These are phyloP conservation scores for Corvus hawaiiensis DNA, from an alignment of 2,113 vertebrate species.

Conservation along the genomic window DNA sequence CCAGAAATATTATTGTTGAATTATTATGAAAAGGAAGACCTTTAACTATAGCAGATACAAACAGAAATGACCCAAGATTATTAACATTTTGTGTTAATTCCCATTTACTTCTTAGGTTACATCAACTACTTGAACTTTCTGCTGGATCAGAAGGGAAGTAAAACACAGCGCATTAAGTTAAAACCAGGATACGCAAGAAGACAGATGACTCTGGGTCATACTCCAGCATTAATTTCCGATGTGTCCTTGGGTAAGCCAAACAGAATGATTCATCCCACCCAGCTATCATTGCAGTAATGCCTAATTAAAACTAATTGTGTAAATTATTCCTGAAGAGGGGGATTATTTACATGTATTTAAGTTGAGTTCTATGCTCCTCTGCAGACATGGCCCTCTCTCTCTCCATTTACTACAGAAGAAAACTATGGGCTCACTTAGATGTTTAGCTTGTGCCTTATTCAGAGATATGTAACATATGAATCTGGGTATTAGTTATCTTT, in stretches of 20 bases:
- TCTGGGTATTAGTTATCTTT: not conserved
- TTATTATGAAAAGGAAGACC: not conserved
- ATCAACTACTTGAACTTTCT: not conserved
- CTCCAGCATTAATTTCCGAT: not conserved
- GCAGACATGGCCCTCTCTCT: not conserved
- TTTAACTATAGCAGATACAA: not conserved
- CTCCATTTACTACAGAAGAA: not conserved
- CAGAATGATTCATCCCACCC: not conserved
- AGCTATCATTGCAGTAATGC: not conserved
- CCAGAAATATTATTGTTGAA: not conserved
- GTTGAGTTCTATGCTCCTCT: not conserved
- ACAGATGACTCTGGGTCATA: not conserved
- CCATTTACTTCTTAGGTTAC: not conserved
- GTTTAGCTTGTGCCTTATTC: not conserved
- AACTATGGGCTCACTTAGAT: not conserved
- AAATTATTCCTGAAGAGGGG: not conserved
- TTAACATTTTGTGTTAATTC: not conserved
- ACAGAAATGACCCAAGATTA: not conserved
- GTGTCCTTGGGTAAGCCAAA: not conserved
- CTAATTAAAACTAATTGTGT: not conserved
- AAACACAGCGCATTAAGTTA: not conserved
- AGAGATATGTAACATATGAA: not conserved
- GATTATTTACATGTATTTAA: not conserved
- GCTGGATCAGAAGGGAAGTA: not conserved
- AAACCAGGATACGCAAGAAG: not conserved